Evolutionary conservation across 2,888 invertebrate genomes (phyloP), one percentile per base, ranked within the genome.

Genomic region (Nomada ruficornis): DNA sequence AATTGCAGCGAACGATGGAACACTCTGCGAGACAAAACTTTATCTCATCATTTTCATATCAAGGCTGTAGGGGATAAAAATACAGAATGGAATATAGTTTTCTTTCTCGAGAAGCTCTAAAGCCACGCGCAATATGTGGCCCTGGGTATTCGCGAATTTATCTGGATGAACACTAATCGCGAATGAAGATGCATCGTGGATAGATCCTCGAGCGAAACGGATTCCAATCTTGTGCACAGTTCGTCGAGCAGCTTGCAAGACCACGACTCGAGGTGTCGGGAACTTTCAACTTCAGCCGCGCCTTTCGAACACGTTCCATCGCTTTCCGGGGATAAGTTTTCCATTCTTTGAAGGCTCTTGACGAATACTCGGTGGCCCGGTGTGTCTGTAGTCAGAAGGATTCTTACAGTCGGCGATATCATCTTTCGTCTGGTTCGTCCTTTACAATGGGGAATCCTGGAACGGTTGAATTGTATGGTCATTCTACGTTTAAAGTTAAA

Each of bases 291-390:
- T 59, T 67, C 57, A 23, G 50, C 42, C 63, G 13, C 63, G 13
- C 13, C 13, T 52, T 65, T 71, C 63, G 57, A 68, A 47, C 42
- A 50, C 67, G 26, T 65, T 59, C 60, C 62, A 55, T 73, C 76
- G 69, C 73, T 77, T 57, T 44, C 54, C 11, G 18, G 52, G 71
- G 77, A 82, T 82, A 77, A 74, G 64, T 74, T 82, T 73, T 74
- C 67, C 62, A 77, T 77, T 83, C 83, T 73, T 77, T 3, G 82
- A 62, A 76, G 73, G 62, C 70, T 57, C 50, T 82, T 68, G 57
- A 71, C 74, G 70, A 83, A 83, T 83, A 77, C 72, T 55, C 47
- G 26, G 50, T 15, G 59, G 60, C 64, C 42, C 69, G 69, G 57
- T 63, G 65, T 59, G 77, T 52, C 60, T 60, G 20, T 67, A 65